Percentiles rank a stretch among this genome's conserved stretches.
These are phyloP conservation scores for Limnephilus auricula DNA, from an alignment of 2,888 invertebrate species.

Conservation along the genomic window DNA sequence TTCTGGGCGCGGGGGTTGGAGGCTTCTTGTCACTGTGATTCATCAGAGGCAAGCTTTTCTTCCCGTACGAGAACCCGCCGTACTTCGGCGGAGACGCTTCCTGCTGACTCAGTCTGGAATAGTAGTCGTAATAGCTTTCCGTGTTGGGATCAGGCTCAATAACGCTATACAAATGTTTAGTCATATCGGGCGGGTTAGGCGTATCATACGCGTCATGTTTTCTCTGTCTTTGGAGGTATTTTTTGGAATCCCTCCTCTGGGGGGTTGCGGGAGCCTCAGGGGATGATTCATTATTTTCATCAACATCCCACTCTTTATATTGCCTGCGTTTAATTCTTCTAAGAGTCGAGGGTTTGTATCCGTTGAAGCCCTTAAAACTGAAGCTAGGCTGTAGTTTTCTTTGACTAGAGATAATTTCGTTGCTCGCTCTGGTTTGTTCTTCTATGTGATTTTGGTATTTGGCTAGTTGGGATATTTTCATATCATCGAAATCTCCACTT, in stretches of 20 bases:
- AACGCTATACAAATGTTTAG: conserved; percentile 69
- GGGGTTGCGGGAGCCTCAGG: conserved; percentile 74
- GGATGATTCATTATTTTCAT: conserved; percentile 68
- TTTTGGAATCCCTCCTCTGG: conserved; percentile 76
- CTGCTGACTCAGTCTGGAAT: conserved; percentile 77
- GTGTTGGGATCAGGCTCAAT: conserved; percentile 75
- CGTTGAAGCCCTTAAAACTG: conserved; percentile 81
- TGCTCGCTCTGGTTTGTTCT: conserved; percentile 76
- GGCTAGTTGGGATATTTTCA: conserved; percentile 78
- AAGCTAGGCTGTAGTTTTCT: conserved; percentile 77
- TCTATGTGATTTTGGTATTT: conserved; percentile 81
- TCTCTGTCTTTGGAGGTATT: conserved; percentile 77
- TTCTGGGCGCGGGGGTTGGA: conserved; percentile 67
- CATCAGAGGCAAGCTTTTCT: conserved; percentile 67
- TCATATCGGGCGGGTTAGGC: conserved; percentile 75
- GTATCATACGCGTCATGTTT: conserved; percentile 73
- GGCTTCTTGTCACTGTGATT: conserved; percentile 69
- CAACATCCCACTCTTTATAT: conserved; percentile 79
- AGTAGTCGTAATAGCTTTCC: conserved; percentile 77
- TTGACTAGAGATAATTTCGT: conserved; percentile 75
- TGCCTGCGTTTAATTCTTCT: conserved; percentile 78
- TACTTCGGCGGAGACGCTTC: conserved; percentile 72
- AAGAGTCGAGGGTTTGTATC: conserved; percentile 79
- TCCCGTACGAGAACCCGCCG: conserved; percentile 66
- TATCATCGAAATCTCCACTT: conserved; percentile 69